Evolutionary conservation across 2,113 vertebrate genomes (phyloP).

Genomic region (Zosterops hypoxanthus): DNA sequence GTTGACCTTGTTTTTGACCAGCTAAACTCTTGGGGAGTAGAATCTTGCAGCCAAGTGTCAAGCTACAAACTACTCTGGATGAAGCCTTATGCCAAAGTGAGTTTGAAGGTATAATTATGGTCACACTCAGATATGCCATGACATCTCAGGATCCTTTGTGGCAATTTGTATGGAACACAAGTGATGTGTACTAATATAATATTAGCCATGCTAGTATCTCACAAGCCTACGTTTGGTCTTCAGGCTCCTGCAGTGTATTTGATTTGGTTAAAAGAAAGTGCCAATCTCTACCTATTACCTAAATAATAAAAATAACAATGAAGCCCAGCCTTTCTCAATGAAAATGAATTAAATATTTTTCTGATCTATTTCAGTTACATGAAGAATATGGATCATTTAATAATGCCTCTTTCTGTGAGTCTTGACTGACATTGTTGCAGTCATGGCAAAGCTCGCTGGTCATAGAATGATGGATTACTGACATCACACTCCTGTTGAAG

Average conservation of each 20-base stretch:
- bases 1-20: neutral
- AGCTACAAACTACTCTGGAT: neutral
- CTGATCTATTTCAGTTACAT: neutral
- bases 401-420: neutral
- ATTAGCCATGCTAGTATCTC: neutral
- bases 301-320: neutral
- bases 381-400: neutral
- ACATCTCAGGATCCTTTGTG: neutral
- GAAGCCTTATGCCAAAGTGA: neutral
- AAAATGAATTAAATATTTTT: neutral
- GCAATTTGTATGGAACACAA: neutral
- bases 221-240: neutral
- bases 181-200: neutral
- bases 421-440: neutral
- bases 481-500: neutral
- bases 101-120: neutral
- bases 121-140: neutral
- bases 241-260: neutral
- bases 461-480: neutral
- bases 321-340: neutral
- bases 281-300: neutral
- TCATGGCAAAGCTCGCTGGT: accelerated
- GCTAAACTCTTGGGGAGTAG: neutral
- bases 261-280: neutral
- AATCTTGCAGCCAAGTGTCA: neutral